phyloP scores from a whole-genome alignment of 2,797 vertebrate species.

The Peromyscus aztecus region DNA sequence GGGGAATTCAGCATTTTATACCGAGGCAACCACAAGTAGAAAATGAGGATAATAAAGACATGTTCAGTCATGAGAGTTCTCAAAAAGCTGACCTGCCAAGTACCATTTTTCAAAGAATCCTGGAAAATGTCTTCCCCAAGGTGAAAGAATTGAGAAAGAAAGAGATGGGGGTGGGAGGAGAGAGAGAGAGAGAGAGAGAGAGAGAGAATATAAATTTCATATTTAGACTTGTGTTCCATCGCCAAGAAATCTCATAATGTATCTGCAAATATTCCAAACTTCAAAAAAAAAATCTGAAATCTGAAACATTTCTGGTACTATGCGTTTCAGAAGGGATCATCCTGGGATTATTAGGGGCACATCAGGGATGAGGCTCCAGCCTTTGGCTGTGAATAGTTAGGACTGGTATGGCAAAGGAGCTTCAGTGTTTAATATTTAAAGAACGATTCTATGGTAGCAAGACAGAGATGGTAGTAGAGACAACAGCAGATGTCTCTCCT shows the following conservation, averaged over 20 bases:
- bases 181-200: neutral
- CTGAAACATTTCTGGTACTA: neutral
- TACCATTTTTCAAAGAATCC: slow-evolving; percentile 47
- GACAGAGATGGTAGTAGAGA: neutral
- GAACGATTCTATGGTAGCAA: neutral
- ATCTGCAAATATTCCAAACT: neutral
- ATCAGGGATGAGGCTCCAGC: neutral
- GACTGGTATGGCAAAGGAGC: neutral
- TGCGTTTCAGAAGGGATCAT: neutral
- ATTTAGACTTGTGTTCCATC: neutral
- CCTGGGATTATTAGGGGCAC: neutral
- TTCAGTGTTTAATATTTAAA: neutral
- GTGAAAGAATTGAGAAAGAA: neutral
- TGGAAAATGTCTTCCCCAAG: slow-evolving; percentile 56
- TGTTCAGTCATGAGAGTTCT: neutral
- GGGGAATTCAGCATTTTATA: slow-evolving; percentile 41
- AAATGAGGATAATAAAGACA: slow-evolving; percentile 32
- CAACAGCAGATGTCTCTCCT: neutral
- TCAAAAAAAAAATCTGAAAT: neutral
- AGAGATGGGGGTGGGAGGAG: neutral
- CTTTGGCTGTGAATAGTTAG: neutral
- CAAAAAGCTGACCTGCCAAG: slow-evolving; percentile 48
- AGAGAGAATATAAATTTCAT: neutral
- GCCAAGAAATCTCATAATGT: neutral
- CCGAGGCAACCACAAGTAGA: slow-evolving; percentile 1